A percentile compares a stretch with the other conserved stretches of the same genome.
phyloP scores from a whole-genome alignment of 1,140 invertebrate species.

The Brachionus calyciflorus region DNA sequence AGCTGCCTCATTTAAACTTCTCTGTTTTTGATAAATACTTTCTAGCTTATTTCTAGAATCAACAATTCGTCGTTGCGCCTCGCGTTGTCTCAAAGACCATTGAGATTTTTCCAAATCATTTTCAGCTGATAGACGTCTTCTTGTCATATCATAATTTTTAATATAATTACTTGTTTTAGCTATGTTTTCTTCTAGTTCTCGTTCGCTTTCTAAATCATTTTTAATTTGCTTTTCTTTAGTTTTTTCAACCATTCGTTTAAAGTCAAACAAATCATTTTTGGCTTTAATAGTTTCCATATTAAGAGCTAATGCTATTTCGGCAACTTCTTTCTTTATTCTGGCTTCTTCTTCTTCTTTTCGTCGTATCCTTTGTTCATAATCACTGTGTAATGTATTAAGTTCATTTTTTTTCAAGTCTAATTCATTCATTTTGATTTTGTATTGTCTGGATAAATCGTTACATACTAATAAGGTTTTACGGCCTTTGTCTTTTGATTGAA shows the following conservation, averaged over 20 bases:
- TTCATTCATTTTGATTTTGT: conserved; percentile 54
- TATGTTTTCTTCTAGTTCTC: conserved; percentile 51
- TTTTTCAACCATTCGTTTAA: conserved; percentile 49
- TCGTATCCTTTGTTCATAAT: conserved; percentile 57
- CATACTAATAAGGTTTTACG: conserved; percentile 53
- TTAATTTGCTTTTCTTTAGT: conserved; percentile 49
- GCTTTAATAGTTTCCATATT: conserved; percentile 57
- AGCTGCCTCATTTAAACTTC: conserved; percentile 54
- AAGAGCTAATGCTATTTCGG: conserved; percentile 54
- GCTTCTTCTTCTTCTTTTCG: conserved; percentile 56
- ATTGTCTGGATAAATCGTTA: conserved; percentile 53
- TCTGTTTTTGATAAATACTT: conserved; percentile 54
- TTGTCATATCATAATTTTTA: conserved; percentile 53
- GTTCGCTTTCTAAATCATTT: conserved; percentile 49
- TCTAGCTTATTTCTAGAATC: conserved; percentile 55
- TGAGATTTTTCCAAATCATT: conserved; percentile 53
- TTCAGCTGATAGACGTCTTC: conserved; percentile 56
- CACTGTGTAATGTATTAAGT: conserved; percentile 52
- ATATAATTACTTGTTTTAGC: conserved; percentile 55
- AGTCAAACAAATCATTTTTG: conserved; percentile 50
- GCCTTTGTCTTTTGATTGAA: conserved; percentile 50
- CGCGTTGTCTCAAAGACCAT: conserved; percentile 56
- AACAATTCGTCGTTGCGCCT: conserved; percentile 50
- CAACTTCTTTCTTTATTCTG: conserved; percentile 53
- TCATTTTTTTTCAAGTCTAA: conserved; percentile 56